A percentile compares a stretch with the other conserved stretches of the same genome.
Conservation (phyloP, 2,888 invertebrate species). For the Brachyptera risi region DNA sequence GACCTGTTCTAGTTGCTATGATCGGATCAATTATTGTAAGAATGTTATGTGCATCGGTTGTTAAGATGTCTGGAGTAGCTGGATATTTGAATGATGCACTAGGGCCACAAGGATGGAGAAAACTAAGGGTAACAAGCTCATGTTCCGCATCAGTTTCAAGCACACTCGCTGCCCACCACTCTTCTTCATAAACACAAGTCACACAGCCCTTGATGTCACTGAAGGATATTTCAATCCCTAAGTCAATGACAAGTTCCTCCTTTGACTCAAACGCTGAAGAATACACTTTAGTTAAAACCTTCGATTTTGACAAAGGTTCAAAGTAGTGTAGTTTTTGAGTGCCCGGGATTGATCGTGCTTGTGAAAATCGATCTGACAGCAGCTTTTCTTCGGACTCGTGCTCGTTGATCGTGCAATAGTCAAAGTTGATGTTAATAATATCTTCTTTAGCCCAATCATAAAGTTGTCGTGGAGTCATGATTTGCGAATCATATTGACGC, state of each 20-base stretch:
- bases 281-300: not conserved
- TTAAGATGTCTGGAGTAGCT: not conserved
- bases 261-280: not conserved
- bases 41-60: not conserved
- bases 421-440: no score
- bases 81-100: not conserved
- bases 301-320: not conserved
- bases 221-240: not conserved
- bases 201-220: slow-evolving; percentile 7
- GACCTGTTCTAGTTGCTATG: not conserved
- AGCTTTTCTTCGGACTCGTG: slow-evolving; percentile 8
- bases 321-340: slow-evolving; percentile 16
- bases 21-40: not conserved
- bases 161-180: slow-evolving; percentile 13
- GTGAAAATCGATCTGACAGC: not conserved
- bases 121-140: slow-evolving; percentile 8
- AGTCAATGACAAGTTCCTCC: not conserved
- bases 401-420: slow-evolving; percentile 15
- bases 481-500: slow-evolving; percentile 25
- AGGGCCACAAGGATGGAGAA: slow-evolving; percentile 16
- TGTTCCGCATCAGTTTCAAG: not conserved
- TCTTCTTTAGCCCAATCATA: slow-evolving; percentile 25
- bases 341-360: slow-evolving; percentile 2
- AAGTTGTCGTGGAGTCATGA: slow-evolving; percentile 26
- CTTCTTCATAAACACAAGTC: slow-evolving; percentile 8